Evolutionary conservation across 2,797 vertebrate genomes (phyloP).

Genomic region (Sebastiscus albofasciatus): DNA sequence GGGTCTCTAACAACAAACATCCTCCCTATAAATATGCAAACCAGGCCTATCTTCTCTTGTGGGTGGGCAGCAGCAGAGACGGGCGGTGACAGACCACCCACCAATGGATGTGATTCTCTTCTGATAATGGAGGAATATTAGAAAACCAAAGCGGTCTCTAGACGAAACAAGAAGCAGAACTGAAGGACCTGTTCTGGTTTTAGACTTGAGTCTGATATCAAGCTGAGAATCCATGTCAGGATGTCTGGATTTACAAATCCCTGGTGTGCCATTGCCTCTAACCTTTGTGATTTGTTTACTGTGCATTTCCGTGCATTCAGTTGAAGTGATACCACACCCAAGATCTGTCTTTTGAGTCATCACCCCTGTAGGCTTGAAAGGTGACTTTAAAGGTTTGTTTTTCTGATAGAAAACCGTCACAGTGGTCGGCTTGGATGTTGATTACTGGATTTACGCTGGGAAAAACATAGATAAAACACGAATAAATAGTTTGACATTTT

Average conservation of each 20-base stretch:
- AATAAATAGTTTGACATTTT: background rate
- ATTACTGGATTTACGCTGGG: background rate
- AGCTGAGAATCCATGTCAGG: slow-evolving; percentile 49
- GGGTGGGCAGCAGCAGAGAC: slow-evolving; percentile 59
- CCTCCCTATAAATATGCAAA: slow-evolving; percentile 80
- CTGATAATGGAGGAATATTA: slow-evolving; percentile 40
- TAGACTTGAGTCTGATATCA: slow-evolving; percentile 23
- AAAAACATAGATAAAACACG: background rate
- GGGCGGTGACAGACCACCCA: slow-evolving; percentile 73
- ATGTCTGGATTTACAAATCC: slow-evolving; percentile 57
- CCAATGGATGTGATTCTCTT: slow-evolving; percentile 44
- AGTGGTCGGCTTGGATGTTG: background rate
- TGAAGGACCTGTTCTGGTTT: slow-evolving; percentile 2
- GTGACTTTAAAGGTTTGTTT: slow-evolving; percentile 2
- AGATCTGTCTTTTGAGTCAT: slow-evolving; percentile 19
- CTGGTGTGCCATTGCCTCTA: slow-evolving; percentile 15
- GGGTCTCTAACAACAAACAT: slow-evolving; percentile 80
- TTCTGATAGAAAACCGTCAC: background rate
- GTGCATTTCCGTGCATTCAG: slow-evolving; percentile 56
- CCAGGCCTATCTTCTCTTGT: slow-evolving; percentile 60
- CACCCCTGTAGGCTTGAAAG: background rate
- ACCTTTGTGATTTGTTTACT: slow-evolving; percentile 55
- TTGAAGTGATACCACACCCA: slow-evolving; percentile 32
- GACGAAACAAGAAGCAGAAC: slow-evolving; percentile 20
- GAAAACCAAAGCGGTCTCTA: slow-evolving; percentile 10